phyloP scores from a whole-genome alignment of 2,797 vertebrate species.

The Triplophysa bombifrons region DNA sequence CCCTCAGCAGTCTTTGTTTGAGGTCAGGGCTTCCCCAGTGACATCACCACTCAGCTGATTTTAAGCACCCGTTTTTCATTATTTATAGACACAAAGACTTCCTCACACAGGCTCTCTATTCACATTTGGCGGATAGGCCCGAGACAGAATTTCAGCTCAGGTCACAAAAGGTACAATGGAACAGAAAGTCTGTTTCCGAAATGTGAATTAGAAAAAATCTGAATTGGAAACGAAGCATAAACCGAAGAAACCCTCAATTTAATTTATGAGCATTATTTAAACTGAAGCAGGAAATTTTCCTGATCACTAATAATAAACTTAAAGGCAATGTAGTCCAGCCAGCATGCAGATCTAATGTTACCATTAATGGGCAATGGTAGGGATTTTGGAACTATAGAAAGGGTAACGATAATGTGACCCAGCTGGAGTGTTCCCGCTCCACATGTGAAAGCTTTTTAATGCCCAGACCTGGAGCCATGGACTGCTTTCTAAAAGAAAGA shows the following conservation, averaged over 20 bases:
- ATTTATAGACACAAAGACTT: constrained; percentile 34
- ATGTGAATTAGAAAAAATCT: background rate
- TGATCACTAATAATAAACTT: background rate
- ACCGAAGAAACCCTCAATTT: constrained; percentile 1
- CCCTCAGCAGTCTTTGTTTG: constrained; percentile 65
- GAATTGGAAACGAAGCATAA: background rate
- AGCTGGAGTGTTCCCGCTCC: constrained; percentile 61
- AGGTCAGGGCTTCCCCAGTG: constrained; percentile 72
- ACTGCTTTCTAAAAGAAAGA: constrained; percentile 50
- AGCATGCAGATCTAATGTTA: constrained; percentile 1
- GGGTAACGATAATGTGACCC: constrained; percentile 54
- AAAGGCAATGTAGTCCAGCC: background rate
- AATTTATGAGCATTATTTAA: background rate
- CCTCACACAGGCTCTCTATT: constrained; percentile 5
- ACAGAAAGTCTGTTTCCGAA: constrained; percentile 4
- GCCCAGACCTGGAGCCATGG: constrained; percentile 55
- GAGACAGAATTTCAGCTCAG: constrained; percentile 12
- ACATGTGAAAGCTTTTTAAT: constrained; percentile 62
- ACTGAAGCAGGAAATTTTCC: constrained; percentile 10
- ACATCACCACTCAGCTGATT: constrained; percentile 75
- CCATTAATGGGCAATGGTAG: constrained; percentile 15
- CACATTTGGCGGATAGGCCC: constrained; percentile 12
- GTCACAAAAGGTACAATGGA: constrained; percentile 28
- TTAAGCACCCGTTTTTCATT: constrained; percentile 53
- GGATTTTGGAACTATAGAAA: constrained; percentile 39